Base-by-base conservation (phyloP, 2,113 vertebrate genomes). In the Geococcyx californianus region DNA sequence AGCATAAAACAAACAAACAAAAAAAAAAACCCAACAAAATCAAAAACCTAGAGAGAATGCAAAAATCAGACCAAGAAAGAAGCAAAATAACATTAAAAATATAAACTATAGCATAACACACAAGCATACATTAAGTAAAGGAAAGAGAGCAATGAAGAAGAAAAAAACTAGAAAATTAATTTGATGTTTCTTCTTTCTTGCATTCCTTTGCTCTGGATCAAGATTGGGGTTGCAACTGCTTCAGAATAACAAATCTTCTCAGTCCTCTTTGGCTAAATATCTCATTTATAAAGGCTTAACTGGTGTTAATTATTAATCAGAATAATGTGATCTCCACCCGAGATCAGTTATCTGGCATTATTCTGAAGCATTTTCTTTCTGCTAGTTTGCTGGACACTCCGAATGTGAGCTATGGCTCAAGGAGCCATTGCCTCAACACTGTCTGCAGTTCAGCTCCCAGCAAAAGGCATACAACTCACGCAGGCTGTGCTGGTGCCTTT, bases 391-490 rank as follows among this genome's bases (percentile, higher is more conserved):
- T 78, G 64, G 26, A 23, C 26, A 26, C 14, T 33, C 25, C 1
- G 6, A 1, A 60, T 15, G 9, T 23, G 25, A 86, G 21, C 56
- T 25, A 21, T 1, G 1, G 49, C 49, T 74, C 31, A 36, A 51
- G 69, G 23, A 90, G 31, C 77, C 10, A 12, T n/a, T 40, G 19
- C 10, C 40, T 42, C 18, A 45, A 20, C 56, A 31, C 23, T 0
- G 0, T 5, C 11, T 34, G 31, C 11, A 38, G 13, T 29, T 60
- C 64, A 78, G 69, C 36, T 55, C 19, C 36, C n/a, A 10, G 4
- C 19, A 11, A 36, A 42, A 49, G 8, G 12, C 1, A 0, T 3
- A 34, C 9, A 45, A 16, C 8, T 16, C 6, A 5, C 0, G 0
- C 11, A 40, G 26, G 23, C 28, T 28, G 33, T 29, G 34, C 54